A percentile compares a stretch with the other conserved stretches of the same genome.
These are phyloP conservation scores for Reticulitermes lucifugus DNA, from an alignment of 2,888 invertebrate species.

Conservation along the genomic window DNA sequence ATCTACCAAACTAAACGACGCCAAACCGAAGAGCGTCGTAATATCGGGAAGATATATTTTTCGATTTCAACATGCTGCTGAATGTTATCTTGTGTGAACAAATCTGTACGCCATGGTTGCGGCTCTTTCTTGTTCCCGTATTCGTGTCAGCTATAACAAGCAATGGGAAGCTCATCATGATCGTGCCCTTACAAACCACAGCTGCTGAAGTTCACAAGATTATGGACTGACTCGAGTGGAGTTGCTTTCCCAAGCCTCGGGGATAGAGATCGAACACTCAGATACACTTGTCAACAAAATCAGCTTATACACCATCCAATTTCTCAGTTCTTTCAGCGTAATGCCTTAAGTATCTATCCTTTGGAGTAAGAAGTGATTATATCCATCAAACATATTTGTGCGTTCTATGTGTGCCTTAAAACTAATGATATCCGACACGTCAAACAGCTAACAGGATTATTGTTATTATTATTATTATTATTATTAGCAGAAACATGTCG, in stretches of 20 bases:
- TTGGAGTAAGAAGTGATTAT: background rate
- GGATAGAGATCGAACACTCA: background rate
- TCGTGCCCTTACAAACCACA: background rate
- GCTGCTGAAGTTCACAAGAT: slow-evolving; percentile 24
- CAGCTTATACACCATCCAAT: slow-evolving; percentile 24
- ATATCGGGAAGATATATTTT: too few relatives aligned
- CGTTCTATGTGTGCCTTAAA: too few relatives aligned
- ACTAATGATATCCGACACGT: too few relatives aligned
- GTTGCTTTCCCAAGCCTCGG: background rate
- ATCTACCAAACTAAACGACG: too few relatives aligned
- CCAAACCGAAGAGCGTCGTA: too few relatives aligned
- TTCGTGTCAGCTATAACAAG: background rate
- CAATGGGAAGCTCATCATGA: background rate
- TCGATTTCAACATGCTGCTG: too few relatives aligned
- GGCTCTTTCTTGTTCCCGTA: too few relatives aligned
- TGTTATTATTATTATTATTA: too few relatives aligned
- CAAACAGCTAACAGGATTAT: too few relatives aligned
- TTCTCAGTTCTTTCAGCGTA: slow-evolving; percentile 1
- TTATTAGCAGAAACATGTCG: too few relatives aligned
- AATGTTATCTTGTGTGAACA: too few relatives aligned
- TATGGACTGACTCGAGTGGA: background rate
- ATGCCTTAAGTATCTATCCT: background rate
- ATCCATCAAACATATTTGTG: background rate
- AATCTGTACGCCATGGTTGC: too few relatives aligned
- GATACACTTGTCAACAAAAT: slow-evolving; percentile 20